phyloP scores from a whole-genome alignment of 2,113 vertebrate species.

The Siniperca chuatsi region DNA sequence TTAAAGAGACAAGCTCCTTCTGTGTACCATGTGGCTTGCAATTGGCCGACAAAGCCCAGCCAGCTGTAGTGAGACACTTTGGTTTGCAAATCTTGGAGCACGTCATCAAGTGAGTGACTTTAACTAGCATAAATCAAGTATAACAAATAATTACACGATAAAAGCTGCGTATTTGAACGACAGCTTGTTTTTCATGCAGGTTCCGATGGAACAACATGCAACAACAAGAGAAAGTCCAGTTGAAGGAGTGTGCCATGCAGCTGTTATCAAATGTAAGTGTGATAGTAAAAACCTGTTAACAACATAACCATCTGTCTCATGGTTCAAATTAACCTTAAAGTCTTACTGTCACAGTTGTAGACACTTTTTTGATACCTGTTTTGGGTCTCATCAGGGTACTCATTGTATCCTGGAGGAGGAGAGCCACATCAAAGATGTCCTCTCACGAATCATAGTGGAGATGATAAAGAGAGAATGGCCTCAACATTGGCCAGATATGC shows the following conservation, averaged over 20 bases:
- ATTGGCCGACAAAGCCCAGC: slow-evolving; percentile 92
- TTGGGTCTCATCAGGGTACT: slow-evolving; percentile 87
- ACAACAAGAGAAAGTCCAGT: slow-evolving; percentile 91
- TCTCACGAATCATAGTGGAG: slow-evolving; percentile 95
- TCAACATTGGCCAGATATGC: slow-evolving; percentile 97
- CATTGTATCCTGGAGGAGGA: slow-evolving; percentile 93
- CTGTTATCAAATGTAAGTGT: slow-evolving; percentile 78
- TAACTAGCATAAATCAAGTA: not conserved
- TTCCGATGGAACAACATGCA: slow-evolving; percentile 96
- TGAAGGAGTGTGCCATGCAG: slow-evolving; percentile 96
- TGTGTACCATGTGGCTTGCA: slow-evolving; percentile 95
- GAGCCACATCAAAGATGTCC: slow-evolving; percentile 95
- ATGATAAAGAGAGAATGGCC: slow-evolving; percentile 99
- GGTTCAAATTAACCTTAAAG: slow-evolving; percentile 67
- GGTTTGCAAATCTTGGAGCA: slow-evolving; percentile 98
- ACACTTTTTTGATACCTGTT: slow-evolving; percentile 4
- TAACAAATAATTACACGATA: not conserved
- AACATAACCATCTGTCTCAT: not conserved
- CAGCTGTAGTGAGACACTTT: slow-evolving; percentile 94
- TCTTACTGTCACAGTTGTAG: not conserved
- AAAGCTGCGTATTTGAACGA: not conserved
- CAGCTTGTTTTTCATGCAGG: slow-evolving; percentile 71
- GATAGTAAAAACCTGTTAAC: not conserved
- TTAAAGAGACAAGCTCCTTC: slow-evolving; percentile 94
- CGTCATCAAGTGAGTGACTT: slow-evolving; percentile 93